Evolutionary conservation across 2,797 vertebrate species (phyloP).

Genomic region (Ispidina picta): DNA sequence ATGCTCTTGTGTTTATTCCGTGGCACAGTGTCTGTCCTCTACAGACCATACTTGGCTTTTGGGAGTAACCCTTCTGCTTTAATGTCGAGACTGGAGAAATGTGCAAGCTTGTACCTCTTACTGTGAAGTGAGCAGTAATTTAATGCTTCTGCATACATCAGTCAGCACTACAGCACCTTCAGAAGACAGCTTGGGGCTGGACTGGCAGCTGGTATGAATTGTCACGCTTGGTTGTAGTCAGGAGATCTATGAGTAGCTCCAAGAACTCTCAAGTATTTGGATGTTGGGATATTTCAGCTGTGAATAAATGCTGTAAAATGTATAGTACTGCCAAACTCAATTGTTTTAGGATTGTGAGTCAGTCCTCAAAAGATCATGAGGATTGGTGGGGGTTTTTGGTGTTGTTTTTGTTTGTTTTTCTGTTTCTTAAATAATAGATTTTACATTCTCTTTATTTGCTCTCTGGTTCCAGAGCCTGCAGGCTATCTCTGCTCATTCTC

Average conservation of each 20-base stretch:
- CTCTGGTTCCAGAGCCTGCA: conserved; percentile 47
- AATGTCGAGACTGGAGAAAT: neutral
- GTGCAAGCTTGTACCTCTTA: neutral
- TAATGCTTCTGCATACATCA: conserved; percentile 44
- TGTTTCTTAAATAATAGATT: conserved; percentile 63
- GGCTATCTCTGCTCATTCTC: conserved; percentile 42
- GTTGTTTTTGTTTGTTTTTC: conserved; percentile 58
- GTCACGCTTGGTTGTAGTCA: conserved; percentile 41
- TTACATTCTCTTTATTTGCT: conserved; percentile 56
- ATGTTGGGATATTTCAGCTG: conserved; percentile 44
- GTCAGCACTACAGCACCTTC: conserved; percentile 19
- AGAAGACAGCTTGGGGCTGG: conserved; percentile 49
- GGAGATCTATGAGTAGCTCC: conserved; percentile 8
- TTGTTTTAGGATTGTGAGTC: conserved; percentile 63
- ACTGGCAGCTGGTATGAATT: conserved; percentile 53
- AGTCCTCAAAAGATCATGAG: conserved; percentile 53
- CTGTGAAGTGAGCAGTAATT: conserved; percentile 15
- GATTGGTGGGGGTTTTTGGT: neutral
- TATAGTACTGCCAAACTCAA: conserved; percentile 29
- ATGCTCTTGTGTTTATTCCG: neutral
- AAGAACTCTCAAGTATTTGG: conserved; percentile 42
- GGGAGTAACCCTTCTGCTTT: neutral
- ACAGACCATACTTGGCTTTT: neutral
- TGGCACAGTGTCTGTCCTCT: neutral
- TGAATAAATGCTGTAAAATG: conserved; percentile 57